Evolutionary conservation across 2,888 invertebrate species (phyloP), one percentile per base, ranked within the genome.

Genomic region (Girardia tigrina): DNA sequence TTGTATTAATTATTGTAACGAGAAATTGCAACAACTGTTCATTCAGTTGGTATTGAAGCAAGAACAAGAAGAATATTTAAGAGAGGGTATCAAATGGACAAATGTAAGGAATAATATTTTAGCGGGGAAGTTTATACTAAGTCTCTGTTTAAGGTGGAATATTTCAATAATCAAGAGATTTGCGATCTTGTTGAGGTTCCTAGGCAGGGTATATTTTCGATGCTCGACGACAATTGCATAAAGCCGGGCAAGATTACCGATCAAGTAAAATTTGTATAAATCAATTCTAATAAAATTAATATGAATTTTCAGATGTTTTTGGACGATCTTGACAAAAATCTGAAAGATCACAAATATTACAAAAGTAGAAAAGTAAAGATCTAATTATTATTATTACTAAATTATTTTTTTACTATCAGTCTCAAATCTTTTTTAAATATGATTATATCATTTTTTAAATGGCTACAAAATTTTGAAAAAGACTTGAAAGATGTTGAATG

Each of bases 1-100:
- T 85, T 97, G 95, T 85, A 97, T 97, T 82, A 97, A 97, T 86
- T 97, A 95, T 85, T 97, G 95, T 83, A 97, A 97, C 83, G 97
- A 97, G 86, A 97, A 97, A 83, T 86, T 97, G 79, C 97, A 97
- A 83, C 97, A 97, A 84, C 86, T 97, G 36, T 97, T 97, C 83
- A 97, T 97, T 81, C 95, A 97, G 85, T 86, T 98, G 85, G 97
- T 97, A 29, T 85, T 98, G 78, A 94, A 94, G 82, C 95, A 94
- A 84, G 95, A 98, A 83, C 97, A 98, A 82, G 97, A 97, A 82
- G 97, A 97, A 82, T 98, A 98, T 83, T 88, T 89, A 79, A 88
- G 90, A 28, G 97, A 98, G 83, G 97, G 95, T 74, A 95, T 98
- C 81, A 90, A 90, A 79, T 97, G 95, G 97, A 89, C 90, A 77